Evolutionary conservation across 2,888 invertebrate genomes (phyloP), one percentile per base, ranked within the genome.

Genomic region (Mallateleia sp.): DNA sequence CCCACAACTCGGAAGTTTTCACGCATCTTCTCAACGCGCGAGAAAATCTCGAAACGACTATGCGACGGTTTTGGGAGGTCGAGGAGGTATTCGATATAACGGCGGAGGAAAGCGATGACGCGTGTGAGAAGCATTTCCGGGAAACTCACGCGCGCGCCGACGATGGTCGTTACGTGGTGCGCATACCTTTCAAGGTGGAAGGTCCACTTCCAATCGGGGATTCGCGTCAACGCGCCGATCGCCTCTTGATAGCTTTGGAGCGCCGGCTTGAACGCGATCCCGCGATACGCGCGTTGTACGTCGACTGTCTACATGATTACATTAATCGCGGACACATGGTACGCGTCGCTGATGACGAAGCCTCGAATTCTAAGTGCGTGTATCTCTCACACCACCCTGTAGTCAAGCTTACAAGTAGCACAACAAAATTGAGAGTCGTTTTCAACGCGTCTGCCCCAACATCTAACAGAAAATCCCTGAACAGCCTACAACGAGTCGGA

Each of bases 371-470:
- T 38, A 6, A 6, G 2, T 11, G 38, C 14, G 14, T 38, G 2
- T 83, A 77, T 42, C 22, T 77, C 1, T 52, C 84, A 1, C 83
- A 87, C n/a, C 71, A 75, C 11, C 58, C 87, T 2, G 71, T 80
- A 0, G n/a, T 80, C 2, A 67, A 64, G n/a, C n/a, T n/a, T n/a
- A n/a, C 18, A 0, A 34, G 22, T 15, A 75, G 80, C 14, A 74
- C 85, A 0, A 78, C 80, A 1, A 85, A 85, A 38, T n/a, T 82
- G 0, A 6, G 82, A 20, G 88, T 88, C 1, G 88, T 78, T 2
- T 86, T 83, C 20, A 71, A 87, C 20, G 83, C 79, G 8, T 87
- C 83, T 8, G 34, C 67, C 4, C 14, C 32, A 15, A 71, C 78
- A 5, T 42, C 79, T 0, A 69, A 64, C 7, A 56, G 83, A 1